Conservation (phyloP, 2,797 vertebrate species). For the Florisuga fusca region DNA sequence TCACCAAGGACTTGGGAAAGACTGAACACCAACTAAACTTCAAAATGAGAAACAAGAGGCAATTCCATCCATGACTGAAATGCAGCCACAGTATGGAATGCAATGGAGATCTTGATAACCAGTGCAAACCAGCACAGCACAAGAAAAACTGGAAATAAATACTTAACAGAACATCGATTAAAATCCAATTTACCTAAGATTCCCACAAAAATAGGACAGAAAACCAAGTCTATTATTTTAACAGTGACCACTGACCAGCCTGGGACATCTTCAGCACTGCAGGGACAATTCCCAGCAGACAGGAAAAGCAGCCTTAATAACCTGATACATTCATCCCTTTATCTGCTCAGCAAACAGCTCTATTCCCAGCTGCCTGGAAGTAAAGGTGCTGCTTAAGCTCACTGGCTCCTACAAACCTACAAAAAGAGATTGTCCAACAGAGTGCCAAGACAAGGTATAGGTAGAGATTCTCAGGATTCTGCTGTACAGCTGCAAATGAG, state of each 20-base stretch:
- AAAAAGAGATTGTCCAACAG: neutral
- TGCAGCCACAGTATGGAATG: neutral
- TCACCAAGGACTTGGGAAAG: neutral
- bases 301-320: neutral
- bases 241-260: neutral
- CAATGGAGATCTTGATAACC: neutral
- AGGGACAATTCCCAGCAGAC: neutral
- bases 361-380: neutral
- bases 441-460: neutral
- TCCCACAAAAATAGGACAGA: neutral
- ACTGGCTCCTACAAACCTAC: neutral
- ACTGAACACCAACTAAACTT: neutral
- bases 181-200: neutral
- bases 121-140: neutral
- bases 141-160: neutral
- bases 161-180: neutral
- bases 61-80: neutral
- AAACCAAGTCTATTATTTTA: neutral
- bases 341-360: neutral
- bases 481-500: neutral
- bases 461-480: neutral
- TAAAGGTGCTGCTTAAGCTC: neutral
- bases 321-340: neutral
- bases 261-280: neutral
- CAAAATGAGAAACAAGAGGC: neutral